Evolutionary conservation across 2,797 vertebrate genomes (phyloP), one percentile per base, ranked within the genome.

Genomic region (Anguilla obscura): DNA sequence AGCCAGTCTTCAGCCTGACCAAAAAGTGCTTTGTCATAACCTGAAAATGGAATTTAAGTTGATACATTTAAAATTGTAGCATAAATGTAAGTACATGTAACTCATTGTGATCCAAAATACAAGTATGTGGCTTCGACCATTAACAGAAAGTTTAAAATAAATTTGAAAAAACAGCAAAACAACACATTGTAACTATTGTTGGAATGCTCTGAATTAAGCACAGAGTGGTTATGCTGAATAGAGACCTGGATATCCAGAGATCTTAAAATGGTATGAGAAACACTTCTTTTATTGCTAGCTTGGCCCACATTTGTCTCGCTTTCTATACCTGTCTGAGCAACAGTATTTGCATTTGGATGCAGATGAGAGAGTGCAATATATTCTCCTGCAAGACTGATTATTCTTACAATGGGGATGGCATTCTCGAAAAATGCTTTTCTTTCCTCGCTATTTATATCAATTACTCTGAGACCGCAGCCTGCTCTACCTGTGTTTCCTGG

Each of bases 381-480:
- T 87, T 87, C 12, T 9, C 14, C 27, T 63, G 45, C 24, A 69
- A 79, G 52, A 52, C 21, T 56, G 71, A 36, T 85, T 36, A 69
- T 85, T 89, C 36, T 84, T 87, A 27, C 82, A 85, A 92, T 36
- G 27, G 48, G 71, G 88, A 87, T 58, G 50, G 58, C 21, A 71
- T 85, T 63, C 66, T 60, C 58, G 58, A 87, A 83, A 63, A 74
- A 88, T 87, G 45, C 66, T 85, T 85, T 82, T 85, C 48, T 83
- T 40, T 87, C n/a, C 86, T 80, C 48, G 60, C 86, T 86, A 86
- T 89, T 90, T 86, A 87, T 79, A 88, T 90, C 66, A 54, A 88
- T 66, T 87, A 79, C 48, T 63, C 66, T 90, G 89, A 85, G 89
- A 87, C 89, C 89, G 86, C 76, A 85, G 88, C 88, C 50, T 89